Evolutionary conservation across 2,888 invertebrate genomes (phyloP), one percentile per base, ranked within the genome.

Genomic region (Drosophila lacicola): DNA sequence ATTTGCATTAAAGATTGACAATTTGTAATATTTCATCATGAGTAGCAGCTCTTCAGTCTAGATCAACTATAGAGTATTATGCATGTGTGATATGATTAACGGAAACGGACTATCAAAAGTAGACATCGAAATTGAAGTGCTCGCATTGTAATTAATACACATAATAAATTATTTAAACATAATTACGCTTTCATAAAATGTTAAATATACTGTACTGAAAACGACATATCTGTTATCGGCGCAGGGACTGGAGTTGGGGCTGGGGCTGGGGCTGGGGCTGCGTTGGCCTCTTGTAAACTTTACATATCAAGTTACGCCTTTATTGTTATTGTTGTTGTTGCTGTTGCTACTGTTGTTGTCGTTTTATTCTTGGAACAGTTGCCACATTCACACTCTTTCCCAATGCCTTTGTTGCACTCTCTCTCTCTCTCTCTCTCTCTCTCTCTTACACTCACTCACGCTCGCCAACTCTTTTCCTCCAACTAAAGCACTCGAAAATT

Each of bases 271-370:
- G 10, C 6, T n/a, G 54, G 33, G 13, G 25, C 63, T 58, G 64
- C 54, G 13, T 68, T 83, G 80, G 82, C 82, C 83, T 83, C 83
- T 84, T 71, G 69, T 87, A 79, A 83, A 87, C 87, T 84, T 80
- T 80, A 69, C 82, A 75, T 83, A 83, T 83, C 83, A 83, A 71
- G 62, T 83, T 83, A 82, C 84, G 78, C 68, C 42, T 55, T 67
- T 69, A 61, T 66, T 70, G 51, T 62, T 70, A 49, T 46, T 45
- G 57, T 17, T 34, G 37, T 19, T 45, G 2, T 17, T 34, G 37
- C n/a, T 45, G 19, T 29, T 29, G 29, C 29, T 29, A 29, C n/a
- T 53, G 56, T 51, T 67, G 53, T 80, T 74, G 60, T 66, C 58
- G 65, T 44, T 47, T 56, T 62, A 54, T 80, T 80, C 80, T 80